phyloP scores from a whole-genome alignment of 64 coral and sea anemone species.

The Catalaphyllia jardinei region DNA sequence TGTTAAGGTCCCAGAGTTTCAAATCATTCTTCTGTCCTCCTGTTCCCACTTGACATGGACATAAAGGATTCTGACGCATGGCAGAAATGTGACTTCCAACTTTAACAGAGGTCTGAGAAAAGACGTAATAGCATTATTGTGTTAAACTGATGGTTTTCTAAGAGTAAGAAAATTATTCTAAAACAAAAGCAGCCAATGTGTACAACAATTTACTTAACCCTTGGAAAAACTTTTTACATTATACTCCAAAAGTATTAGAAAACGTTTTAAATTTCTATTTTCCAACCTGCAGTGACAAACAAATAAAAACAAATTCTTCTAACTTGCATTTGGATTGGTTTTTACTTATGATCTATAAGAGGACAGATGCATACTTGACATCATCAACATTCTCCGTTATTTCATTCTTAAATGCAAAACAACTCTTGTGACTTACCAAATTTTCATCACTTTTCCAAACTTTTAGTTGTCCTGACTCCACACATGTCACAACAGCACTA shows the following conservation, averaged over 20 bases:
- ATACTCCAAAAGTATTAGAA: too few relatives aligned
- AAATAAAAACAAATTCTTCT: too few relatives aligned
- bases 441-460: constrained; percentile 23
- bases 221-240: too few relatives aligned
- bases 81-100: constrained; percentile 75
- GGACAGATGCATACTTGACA: too few relatives aligned
- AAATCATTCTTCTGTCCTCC: constrained; percentile 95
- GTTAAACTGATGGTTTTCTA: background rate
- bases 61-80: constrained; percentile 62
- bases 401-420: too few relatives aligned
- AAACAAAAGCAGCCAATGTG: too few relatives aligned
- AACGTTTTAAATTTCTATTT: too few relatives aligned
- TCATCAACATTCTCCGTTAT: too few relatives aligned
- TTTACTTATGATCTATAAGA: too few relatives aligned
- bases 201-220: too few relatives aligned
- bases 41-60: constrained; percentile 74
- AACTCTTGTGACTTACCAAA: constrained; percentile 22
- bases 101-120: constrained; percentile 67
- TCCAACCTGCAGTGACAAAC: too few relatives aligned
- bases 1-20: constrained; percentile 93
- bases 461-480: constrained; percentile 50
- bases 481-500: constrained; percentile 44
- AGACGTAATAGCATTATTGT: background rate
- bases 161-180: background rate
- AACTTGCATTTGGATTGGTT: too few relatives aligned